These are phyloP conservation scores for Drosophila sturtevanti DNA, from an alignment of 1,140 invertebrate species.

Conservation along the genomic window DNA sequence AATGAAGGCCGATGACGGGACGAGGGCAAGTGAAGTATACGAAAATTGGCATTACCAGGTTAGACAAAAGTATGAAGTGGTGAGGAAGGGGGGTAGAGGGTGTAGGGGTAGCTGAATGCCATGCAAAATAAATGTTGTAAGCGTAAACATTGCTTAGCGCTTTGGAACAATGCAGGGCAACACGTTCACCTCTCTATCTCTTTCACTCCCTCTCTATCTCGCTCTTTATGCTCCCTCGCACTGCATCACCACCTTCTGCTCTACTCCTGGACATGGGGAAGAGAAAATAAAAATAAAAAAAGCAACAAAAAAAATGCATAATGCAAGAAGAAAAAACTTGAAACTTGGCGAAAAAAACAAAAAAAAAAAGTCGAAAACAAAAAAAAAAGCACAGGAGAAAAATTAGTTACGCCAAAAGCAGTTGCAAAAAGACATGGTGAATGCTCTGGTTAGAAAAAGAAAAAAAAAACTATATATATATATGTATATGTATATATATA, in stretches of 20 bases:
- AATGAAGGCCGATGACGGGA: background rate
- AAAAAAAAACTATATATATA: background rate
- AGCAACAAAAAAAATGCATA: constrained; percentile 54
- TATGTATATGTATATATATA: no score
- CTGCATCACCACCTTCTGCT: background rate
- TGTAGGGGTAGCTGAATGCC: constrained; percentile 36
- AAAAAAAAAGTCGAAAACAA: constrained; percentile 42
- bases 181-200: constrained; percentile 26
- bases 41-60: constrained; percentile 65
- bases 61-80: background rate
- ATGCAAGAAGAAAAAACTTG: constrained; percentile 50
- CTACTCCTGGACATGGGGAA: background rate
- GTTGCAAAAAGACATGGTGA: constrained; percentile 38
- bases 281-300: background rate
- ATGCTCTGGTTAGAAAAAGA: constrained; percentile 29
- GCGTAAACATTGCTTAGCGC: constrained; percentile 72
- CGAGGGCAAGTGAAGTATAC: constrained; percentile 56
- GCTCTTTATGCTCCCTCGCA: no score
- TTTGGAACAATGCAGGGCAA: constrained; percentile 53
- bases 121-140: constrained; percentile 79
- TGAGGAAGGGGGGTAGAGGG: no score
- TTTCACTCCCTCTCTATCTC: constrained; percentile 5
- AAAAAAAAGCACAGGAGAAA: constrained; percentile 56
- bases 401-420: constrained; percentile 79
- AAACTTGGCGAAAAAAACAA: constrained; percentile 22